Conservation (phyloP, 1,140 invertebrate genomes). For the Zaprionus davidi region DNA sequence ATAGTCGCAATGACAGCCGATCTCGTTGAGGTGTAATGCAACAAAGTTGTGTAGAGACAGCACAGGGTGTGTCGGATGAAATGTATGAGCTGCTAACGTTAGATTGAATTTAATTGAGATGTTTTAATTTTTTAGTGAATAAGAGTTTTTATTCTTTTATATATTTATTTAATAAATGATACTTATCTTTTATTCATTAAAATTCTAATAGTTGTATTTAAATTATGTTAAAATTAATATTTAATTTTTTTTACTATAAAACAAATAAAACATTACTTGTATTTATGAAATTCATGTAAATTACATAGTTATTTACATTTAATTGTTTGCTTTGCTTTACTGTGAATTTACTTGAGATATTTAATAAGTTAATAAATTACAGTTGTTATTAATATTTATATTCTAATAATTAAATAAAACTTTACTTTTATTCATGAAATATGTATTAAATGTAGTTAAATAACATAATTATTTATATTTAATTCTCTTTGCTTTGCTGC, state of each 20-base stretch:
- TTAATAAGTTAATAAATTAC: neutral
- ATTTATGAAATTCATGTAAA: neutral
- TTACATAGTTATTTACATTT: neutral
- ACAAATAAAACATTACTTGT: neutral
- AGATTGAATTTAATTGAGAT: neutral
- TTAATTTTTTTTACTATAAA: neutral
- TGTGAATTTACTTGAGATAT: no score
- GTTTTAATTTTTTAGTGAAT: neutral
- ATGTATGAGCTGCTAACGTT: neutral
- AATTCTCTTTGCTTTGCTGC: neutral
- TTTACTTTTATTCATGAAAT: neutral
- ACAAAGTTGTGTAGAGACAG: neutral
- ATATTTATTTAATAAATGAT: neutral
- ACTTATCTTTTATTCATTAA: neutral
- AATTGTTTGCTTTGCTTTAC: no score
- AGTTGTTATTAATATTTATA: neutral
- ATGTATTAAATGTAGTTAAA: neutral
- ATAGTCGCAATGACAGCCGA: neutral
- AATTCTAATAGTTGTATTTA: neutral
- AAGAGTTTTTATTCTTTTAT: neutral
- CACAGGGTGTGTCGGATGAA: neutral
- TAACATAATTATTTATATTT: neutral
- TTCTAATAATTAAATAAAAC: neutral
- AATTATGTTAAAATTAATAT: neutral
- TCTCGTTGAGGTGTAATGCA: neutral